Evolutionary conservation across 2,113 vertebrate genomes (phyloP).

Genomic region (Corydoras maculifer): DNA sequence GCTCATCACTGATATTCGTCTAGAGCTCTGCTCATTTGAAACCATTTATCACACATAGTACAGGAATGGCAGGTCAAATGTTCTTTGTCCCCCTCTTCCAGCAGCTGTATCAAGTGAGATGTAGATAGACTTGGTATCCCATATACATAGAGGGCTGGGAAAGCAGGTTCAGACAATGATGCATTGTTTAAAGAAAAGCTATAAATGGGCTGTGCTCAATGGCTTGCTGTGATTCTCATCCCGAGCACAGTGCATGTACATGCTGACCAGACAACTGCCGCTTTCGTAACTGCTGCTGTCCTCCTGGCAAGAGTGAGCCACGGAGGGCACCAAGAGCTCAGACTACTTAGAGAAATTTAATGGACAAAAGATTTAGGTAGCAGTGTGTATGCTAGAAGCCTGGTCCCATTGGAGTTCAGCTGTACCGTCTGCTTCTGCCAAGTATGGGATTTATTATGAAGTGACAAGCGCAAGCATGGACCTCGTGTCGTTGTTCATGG

Average conservation of each 20-base stretch:
- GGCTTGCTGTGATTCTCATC: constrained; percentile 69
- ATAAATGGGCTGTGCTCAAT: constrained; percentile 49
- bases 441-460: constrained; percentile 71
- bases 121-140: constrained; percentile 21
- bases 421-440: constrained; percentile 73
- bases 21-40: constrained; percentile 18
- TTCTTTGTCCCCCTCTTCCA: background rate
- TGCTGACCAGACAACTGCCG: constrained; percentile 66
- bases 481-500: constrained; percentile 54
- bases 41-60: background rate
- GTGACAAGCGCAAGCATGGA: constrained; percentile 63
- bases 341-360: constrained; percentile 80
- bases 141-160: background rate
- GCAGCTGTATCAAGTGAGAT: constrained; percentile 14
- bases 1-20: constrained; percentile 21
- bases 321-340: constrained; percentile 53
- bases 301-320: constrained; percentile 52
- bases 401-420: constrained; percentile 71
- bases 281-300: constrained; percentile 76
- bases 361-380: constrained; percentile 77
- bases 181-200: constrained; percentile 60
- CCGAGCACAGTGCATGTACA: constrained; percentile 61
- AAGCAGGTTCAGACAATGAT: constrained; percentile 52
- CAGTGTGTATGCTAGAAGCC: constrained; percentile 78
- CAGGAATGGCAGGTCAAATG: constrained; percentile 25